Evolutionary conservation across 92 coral and sea anemone species (phyloP), one percentile per base, ranked within the genome.

Genomic region (Bergia puertoricense): DNA sequence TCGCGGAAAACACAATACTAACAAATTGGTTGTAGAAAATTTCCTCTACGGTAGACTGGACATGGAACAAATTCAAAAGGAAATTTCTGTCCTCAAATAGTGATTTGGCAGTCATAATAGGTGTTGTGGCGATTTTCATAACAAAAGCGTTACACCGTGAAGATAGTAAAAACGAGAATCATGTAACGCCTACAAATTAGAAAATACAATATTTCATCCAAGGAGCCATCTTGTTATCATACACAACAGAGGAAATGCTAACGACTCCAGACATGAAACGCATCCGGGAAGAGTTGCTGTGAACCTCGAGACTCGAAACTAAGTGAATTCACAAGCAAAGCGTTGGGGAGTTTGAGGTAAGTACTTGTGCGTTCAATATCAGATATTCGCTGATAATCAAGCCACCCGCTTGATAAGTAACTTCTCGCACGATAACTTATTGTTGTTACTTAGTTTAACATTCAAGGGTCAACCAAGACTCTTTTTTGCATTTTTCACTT

Each of bases 91-190:
- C 87, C 71, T 71, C 79, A 84, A 48, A 84, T 71, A 69, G 87
- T 36, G 51, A 84, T 51, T 69, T 84, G 79, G 62, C 10, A 71
- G 76, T 67, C 65, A 14, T 84, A 84, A 69, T 84, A 84, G 77
- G 87, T 84, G 87, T 84, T 71, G 44, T 9, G 30, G 37, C 30
- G 65, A 84, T 84, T 84, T 84, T 84, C 75, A 84, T 84, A 84
- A 84, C 87, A 84, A 84, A 83, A 84, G 78, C 78, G 42, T 14
- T 84, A 51, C 68, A 50, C 46, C 46, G 67, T 8, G 79, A 69
- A 30, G 57, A 48, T 9, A 48, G 77, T 45, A 84, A 38, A 84
- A 84, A 84, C 78, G 36, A 69, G 78, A 84, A n/a, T 37, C 42
- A 71, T 67, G 16, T 39, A 71, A 45, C 77, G n/a, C 65, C 87